Conservation (phyloP, 2,888 invertebrate genomes). For the Xylocampa areola region DNA sequence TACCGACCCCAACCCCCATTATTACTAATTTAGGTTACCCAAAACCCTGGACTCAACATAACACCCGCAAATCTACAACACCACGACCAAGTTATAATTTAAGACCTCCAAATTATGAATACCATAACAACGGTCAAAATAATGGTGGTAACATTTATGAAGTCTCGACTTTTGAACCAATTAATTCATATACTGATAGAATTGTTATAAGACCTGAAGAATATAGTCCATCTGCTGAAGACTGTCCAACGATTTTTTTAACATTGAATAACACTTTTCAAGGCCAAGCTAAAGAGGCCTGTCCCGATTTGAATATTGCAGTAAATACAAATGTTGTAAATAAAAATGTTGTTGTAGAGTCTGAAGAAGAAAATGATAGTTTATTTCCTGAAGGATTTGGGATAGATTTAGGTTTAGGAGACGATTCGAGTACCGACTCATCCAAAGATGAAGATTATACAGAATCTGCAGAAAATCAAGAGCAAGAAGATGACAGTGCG, state of each 20-base stretch:
- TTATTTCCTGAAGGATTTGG: conserved; percentile 78
- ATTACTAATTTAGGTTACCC: conserved; percentile 86
- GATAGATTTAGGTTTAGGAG: conserved; percentile 74
- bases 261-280: conserved; percentile 88
- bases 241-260: conserved; percentile 90
- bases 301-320: conserved; percentile 92
- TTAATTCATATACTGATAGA: conserved; percentile 80
- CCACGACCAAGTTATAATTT: conserved; percentile 72
- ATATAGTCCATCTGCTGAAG: conserved; percentile 80
- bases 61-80: conserved; percentile 70
- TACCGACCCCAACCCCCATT: conserved; percentile 77
- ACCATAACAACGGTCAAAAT: conserved; percentile 71
- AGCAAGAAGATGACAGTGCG: conserved; percentile 72
- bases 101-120: conserved; percentile 74
- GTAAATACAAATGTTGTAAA: conserved; percentile 92
- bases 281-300: conserved; percentile 91
- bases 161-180: conserved; percentile 82
- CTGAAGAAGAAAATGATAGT: conserved; percentile 79
- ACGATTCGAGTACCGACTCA: conserved; percentile 76
- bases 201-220: conserved; percentile 86
- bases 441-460: conserved; percentile 72
- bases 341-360: conserved; percentile 86
- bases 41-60: conserved; percentile 70
- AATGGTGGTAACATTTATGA: conserved; percentile 76
- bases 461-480: conserved; percentile 74